These are phyloP conservation scores for Hyla sarda DNA, from an alignment of 2,113 vertebrate species.

Conservation along the genomic window DNA sequence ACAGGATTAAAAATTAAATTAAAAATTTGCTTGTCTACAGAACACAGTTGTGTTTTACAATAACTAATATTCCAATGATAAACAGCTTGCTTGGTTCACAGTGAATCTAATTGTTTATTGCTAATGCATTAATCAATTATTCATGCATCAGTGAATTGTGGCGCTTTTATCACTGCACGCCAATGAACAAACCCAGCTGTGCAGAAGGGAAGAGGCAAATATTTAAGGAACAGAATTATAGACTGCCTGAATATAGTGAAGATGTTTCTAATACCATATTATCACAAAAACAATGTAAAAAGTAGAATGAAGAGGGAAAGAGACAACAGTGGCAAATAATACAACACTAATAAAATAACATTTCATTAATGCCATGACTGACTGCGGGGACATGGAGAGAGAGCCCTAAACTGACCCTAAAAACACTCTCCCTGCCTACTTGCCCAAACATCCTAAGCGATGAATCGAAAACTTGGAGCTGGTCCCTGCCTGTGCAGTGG, in stretches of 20 bases:
- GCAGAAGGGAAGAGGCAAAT: neutral
- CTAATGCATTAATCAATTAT: slow-evolving; percentile 43
- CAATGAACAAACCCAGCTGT: neutral
- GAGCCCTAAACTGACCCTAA: no score
- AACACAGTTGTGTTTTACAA: neutral
- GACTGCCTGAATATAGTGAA: neutral
- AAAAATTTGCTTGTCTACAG: neutral
- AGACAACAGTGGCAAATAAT: neutral
- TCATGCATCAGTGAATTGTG: slow-evolving; percentile 32
- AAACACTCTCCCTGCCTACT: no score
- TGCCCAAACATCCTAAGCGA: no score
- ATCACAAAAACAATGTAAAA: neutral
- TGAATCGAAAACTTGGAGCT: no score
- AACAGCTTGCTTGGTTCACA: slow-evolving; percentile 21
- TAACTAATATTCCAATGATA: neutral
- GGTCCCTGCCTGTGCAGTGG: no score
- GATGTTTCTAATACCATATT: neutral
- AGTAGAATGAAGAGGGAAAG: neutral
- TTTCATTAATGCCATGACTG: no score
- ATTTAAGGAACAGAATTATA: neutral
- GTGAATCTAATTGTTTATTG: slow-evolving; percentile 24
- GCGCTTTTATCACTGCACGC: slow-evolving; percentile 10
- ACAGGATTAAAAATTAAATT: no score
- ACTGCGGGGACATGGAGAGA: no score
- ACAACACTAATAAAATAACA: neutral